Conservation (phyloP, 2,888 invertebrate species). For the Pollenia angustigena region DNA sequence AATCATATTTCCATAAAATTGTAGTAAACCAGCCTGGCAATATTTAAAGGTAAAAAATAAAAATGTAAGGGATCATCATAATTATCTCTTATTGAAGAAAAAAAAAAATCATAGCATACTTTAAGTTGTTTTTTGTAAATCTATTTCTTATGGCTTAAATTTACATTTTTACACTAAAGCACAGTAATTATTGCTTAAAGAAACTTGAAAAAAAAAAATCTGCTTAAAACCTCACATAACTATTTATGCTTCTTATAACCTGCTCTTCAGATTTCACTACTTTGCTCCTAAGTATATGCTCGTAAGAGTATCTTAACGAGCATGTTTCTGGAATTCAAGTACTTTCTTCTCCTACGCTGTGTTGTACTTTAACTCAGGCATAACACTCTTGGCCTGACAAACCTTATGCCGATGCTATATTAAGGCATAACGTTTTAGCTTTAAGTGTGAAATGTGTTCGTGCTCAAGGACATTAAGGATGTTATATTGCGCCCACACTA, state of each 20-base stretch:
- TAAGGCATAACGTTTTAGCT: conserved; percentile 42
- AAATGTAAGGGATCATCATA: too few relatives aligned
- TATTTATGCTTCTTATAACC: conserved; percentile 41
- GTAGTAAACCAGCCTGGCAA: too few relatives aligned
- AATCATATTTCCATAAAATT: too few relatives aligned
- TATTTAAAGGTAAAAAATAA: too few relatives aligned
- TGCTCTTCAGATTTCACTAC: conserved; percentile 21
- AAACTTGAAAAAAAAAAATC: not conserved
- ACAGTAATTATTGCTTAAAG: conserved; percentile 3
- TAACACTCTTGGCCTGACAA: conserved; percentile 70
- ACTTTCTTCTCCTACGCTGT: conserved; percentile 44
- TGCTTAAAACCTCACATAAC: conserved; percentile 36
- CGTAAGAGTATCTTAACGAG: conserved; percentile 72
- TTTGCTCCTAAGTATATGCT: conserved; percentile 43
- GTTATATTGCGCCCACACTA: conserved; percentile 23
- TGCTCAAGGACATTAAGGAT: conserved; percentile 75
- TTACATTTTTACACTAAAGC: conserved; percentile 6
- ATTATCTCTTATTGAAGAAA: too few relatives aligned
- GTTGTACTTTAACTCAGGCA: conserved; percentile 64
- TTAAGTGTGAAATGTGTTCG: conserved; percentile 74
- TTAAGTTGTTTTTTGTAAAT: too few relatives aligned
- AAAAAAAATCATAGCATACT: too few relatives aligned
- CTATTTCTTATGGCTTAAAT: not conserved
- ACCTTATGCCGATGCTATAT: conserved; percentile 28
- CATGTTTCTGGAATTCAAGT: conserved; percentile 70